Conservation (phyloP, 2,888 invertebrate genomes). For the Aporophyla nigra region DNA sequence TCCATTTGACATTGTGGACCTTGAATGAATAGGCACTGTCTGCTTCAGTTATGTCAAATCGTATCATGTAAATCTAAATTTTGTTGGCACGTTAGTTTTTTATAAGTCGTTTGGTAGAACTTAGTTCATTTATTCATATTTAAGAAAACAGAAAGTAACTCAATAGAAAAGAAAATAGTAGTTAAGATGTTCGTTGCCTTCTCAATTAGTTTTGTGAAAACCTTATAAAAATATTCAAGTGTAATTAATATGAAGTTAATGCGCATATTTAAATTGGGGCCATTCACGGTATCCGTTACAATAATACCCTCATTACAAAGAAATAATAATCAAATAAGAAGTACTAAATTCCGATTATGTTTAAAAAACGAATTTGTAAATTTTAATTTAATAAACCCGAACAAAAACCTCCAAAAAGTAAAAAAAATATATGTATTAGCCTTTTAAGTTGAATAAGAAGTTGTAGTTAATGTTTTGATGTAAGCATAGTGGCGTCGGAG, state of each 20-base stretch:
- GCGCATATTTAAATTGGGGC: neutral
- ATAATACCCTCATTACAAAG: neutral
- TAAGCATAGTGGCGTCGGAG: no score
- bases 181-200: neutral
- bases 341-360: no score
- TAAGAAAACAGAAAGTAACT: neutral
- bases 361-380: no score
- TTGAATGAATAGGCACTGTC: slow-evolving; percentile 28
- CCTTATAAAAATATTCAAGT: neutral
- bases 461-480: no score
- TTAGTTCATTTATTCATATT: slow-evolving; percentile 2
- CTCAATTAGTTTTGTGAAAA: neutral
- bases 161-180: neutral
- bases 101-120: slow-evolving; percentile 22
- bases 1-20: slow-evolving; percentile 35
- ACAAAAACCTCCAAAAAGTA: no score
- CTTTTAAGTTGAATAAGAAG: no score
- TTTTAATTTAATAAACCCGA: no score
- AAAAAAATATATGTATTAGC: no score
- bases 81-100: neutral
- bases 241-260: neutral
- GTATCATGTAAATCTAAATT: slow-evolving; percentile 22
- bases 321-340: neutral
- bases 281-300: neutral
- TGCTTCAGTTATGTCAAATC: slow-evolving; percentile 11